Evolutionary conservation across 2,888 invertebrate genomes (phyloP).

Genomic region (Podotricha telesiphe): DNA sequence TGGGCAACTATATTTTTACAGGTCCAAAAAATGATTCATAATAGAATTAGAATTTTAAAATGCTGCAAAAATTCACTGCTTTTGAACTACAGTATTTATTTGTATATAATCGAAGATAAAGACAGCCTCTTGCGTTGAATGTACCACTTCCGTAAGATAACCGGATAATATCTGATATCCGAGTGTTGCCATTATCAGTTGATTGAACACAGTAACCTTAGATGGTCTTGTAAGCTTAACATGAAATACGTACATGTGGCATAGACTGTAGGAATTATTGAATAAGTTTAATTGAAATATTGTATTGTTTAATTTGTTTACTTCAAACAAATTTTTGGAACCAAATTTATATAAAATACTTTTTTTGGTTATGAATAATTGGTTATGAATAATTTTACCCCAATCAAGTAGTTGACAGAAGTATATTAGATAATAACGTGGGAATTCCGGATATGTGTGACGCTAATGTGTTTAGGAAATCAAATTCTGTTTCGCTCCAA

Average conservation of each 20-base stretch:
- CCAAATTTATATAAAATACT: background rate
- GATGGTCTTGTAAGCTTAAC: background rate
- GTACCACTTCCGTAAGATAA: conserved; percentile 31
- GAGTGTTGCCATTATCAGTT: conserved; percentile 28
- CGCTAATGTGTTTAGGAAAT: conserved; percentile 14
- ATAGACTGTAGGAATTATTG: background rate
- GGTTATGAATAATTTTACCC: background rate
- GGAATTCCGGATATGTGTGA: background rate
- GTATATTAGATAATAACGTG: background rate
- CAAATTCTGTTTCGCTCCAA: conserved; percentile 1
- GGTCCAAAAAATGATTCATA: background rate
- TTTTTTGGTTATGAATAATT: background rate
- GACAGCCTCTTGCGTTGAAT: conserved; percentile 24
- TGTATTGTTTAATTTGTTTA: too few relatives aligned
- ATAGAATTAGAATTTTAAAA: too few relatives aligned
- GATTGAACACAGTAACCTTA: conserved; percentile 18
- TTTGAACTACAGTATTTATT: background rate
- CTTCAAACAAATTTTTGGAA: too few relatives aligned
- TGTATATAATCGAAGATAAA: conserved; percentile 16
- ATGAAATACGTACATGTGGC: background rate
- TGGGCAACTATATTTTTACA: background rate
- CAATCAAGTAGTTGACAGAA: background rate
- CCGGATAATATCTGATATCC: conserved; percentile 20
- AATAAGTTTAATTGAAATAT: too few relatives aligned
- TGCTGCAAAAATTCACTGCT: too few relatives aligned